Base-by-base conservation (phyloP, 2,113 vertebrate genomes). In the Phylloscopus trochilus region DNA sequence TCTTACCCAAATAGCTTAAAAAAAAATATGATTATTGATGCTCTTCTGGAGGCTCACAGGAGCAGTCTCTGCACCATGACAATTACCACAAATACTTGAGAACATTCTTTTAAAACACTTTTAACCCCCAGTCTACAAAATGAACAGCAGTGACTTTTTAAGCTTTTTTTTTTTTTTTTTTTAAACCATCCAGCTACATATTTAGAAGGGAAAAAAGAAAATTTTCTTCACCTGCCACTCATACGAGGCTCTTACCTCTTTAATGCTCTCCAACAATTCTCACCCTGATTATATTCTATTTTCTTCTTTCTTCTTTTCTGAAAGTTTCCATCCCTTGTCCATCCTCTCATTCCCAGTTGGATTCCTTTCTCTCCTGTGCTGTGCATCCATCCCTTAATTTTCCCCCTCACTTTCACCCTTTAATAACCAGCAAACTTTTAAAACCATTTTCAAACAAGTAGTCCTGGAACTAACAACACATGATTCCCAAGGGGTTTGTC, bases 401-500 rank as follows among this genome's bases (percentile, higher is more conserved):
- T 8, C 3, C 7, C 31, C 11, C 8, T 3, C 13, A 1, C 11
- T n/a, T 67, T 70, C 43, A 62, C 13, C 18, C 12, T 52, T 56
- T 33, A 79, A 74, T 33, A 69, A 35, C 7, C 21, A 31, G 6
- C 1, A 6, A 7, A 23, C 13, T 46, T 52, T 64, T 60, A 43
- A 75, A 67, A 64, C 6, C 21, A 74, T 51, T 75, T 82, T 69
- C 52, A 67, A 58, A 55, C 5, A n/a, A 70, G 23, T 13, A 37
- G 7, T 33, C 16, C 35, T 33, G 12, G 39, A 69, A 51, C 18
- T 35, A 73, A 37, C 6, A 55, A 2, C 10, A 49, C 0, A 0
- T 24, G 6, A 20, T 59, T 70, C 52, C 66, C 46, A 44, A 33
- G 6, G 16, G 37, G 3, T 39, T 74, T 53, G 15, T 66, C 7